These are phyloP conservation scores for Conus ventricosus DNA, from an alignment of 1,140 invertebrate species.

Conservation along the genomic window DNA sequence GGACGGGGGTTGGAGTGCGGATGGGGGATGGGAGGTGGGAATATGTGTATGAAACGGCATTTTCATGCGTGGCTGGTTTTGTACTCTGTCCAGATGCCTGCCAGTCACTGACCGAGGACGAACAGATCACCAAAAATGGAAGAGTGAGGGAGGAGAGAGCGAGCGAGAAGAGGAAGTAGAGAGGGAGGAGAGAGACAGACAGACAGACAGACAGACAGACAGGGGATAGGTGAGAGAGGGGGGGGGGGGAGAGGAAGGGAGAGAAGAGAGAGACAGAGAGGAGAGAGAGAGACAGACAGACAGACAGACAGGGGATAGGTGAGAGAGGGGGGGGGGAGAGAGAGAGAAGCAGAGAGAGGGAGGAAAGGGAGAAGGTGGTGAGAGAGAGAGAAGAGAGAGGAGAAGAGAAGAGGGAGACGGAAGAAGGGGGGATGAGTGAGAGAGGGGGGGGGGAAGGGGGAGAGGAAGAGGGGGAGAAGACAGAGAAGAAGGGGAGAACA, in stretches of 20 bases:
- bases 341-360: not conserved
- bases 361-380: not conserved
- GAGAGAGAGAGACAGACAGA: not conserved
- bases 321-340: not conserved
- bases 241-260: not conserved
- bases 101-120: slow-evolving; percentile 51
- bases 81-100: slow-evolving; percentile 47
- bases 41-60: not conserved
- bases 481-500: not conserved
- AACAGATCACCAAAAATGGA: slow-evolving; percentile 60
- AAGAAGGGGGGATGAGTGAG: not conserved
- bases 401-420: no score
- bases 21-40: not conserved
- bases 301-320: not conserved
- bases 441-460: not conserved
- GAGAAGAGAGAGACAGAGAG: not conserved
- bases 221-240: not conserved
- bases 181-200: not conserved
- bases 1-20: no score
- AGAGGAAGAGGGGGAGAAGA: not conserved
- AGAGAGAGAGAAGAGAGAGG: not conserved
- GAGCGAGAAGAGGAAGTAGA: not conserved
- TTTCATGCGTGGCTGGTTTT: not conserved
- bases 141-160: slow-evolving; percentile 31
- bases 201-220: not conserved